Evolutionary conservation across 2,888 invertebrate species (phyloP).

Genomic region (Drosophila leonis): DNA sequence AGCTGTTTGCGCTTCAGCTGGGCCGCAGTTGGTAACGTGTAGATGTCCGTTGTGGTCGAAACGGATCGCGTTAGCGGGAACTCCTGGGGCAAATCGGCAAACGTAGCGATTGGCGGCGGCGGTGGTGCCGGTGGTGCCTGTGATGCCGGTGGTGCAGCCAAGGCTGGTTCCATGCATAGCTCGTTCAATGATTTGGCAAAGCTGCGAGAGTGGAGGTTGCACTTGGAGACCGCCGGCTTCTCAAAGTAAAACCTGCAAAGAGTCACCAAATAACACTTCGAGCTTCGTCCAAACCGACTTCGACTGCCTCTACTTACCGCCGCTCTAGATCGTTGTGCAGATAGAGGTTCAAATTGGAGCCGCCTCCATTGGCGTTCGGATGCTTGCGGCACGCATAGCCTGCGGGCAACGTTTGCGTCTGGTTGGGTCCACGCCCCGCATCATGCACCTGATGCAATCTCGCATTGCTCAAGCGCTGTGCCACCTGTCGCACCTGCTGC

Average conservation of each 20-base stretch:
- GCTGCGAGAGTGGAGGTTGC: constrained; percentile 83
- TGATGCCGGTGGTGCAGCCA: constrained; percentile 31
- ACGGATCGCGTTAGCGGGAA: constrained; percentile 84
- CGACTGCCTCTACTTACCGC: constrained; percentile 56
- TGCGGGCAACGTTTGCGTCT: constrained; percentile 61
- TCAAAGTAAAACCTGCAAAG: constrained; percentile 83
- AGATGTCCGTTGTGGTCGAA: constrained; percentile 85
- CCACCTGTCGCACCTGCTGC: constrained; percentile 21
- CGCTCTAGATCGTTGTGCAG: constrained; percentile 72
- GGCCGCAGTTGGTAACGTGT: constrained; percentile 39
- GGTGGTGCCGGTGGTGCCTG: constrained; percentile 36
- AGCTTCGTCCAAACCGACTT: background rate
- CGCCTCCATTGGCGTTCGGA: constrained; percentile 52
- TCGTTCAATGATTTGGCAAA: constrained; percentile 85
- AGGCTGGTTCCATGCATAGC: constrained; percentile 82
- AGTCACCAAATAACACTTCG: background rate
- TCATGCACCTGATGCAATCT: constrained; percentile 71
- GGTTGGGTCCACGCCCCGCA: constrained; percentile 25
- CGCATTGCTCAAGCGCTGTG: constrained; percentile 27
- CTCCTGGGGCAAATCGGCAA: constrained; percentile 79
- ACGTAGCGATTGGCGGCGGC: constrained; percentile 53
- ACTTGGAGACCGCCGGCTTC: constrained; percentile 81
- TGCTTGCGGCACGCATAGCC: constrained; percentile 75
- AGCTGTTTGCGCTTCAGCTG: constrained; percentile 58
- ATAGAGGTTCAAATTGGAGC: constrained; percentile 68